Evolutionary conservation across 2,797 vertebrate genomes (phyloP).

Genomic region (Lophotriccus pileatus): DNA sequence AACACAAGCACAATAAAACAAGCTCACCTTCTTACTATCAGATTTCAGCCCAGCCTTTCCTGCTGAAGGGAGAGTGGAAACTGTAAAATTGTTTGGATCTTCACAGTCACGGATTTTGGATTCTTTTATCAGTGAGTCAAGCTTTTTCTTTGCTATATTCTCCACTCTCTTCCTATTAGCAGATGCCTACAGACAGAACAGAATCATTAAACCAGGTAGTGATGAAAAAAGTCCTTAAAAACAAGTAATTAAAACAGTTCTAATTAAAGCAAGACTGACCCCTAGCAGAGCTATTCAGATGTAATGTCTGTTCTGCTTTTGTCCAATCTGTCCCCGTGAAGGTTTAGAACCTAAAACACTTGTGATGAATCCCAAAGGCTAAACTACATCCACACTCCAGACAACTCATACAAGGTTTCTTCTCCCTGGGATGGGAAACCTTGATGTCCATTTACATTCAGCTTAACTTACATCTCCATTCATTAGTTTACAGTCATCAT

Average conservation of each 20-base stretch:
- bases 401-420: background rate
- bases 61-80: constrained; percentile 78
- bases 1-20: background rate
- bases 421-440: background rate
- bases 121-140: constrained; percentile 95
- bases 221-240: background rate
- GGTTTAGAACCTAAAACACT: background rate
- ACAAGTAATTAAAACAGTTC: background rate
- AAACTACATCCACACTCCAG: background rate
- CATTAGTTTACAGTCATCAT: constrained; percentile 95
- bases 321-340: background rate
- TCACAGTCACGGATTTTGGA: constrained; percentile 93
- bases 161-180: constrained; percentile 91
- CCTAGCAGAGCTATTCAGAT: background rate
- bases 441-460: background rate
- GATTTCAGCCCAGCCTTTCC: constrained; percentile 74
- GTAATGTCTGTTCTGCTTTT: background rate
- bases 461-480: constrained; percentile 89
- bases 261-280: background rate
- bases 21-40: constrained; percentile 79
- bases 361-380: background rate
- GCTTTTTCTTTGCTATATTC: constrained; percentile 92
- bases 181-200: constrained; percentile 78
- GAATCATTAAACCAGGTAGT: background rate
- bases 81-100: constrained; percentile 88